phyloP scores from a whole-genome alignment of 2,888 invertebrate species.

The Xestia c-nigrum region DNA sequence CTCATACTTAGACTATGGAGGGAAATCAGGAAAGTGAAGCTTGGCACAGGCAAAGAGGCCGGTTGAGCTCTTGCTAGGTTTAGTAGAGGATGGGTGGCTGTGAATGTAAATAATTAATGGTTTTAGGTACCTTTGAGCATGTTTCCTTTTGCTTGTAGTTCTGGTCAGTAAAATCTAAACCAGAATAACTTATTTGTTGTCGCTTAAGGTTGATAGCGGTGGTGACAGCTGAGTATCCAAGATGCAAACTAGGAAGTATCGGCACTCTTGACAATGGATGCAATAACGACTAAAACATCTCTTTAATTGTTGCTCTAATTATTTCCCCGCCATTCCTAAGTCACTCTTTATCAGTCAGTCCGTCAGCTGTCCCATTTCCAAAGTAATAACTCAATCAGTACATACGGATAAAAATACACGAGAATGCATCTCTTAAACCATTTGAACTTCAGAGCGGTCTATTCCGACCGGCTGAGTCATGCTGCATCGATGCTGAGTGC shows the following conservation, averaged over 20 bases:
- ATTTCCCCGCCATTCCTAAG: background rate
- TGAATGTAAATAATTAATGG: background rate
- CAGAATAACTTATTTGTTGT: background rate
- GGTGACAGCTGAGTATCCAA: background rate
- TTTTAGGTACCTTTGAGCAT: background rate
- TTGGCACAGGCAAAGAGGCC: background rate
- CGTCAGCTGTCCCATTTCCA: slow-evolving; percentile 20
- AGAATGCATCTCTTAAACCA: slow-evolving; percentile 57
- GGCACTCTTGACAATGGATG: background rate
- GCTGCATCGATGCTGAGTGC: slow-evolving; percentile 66
- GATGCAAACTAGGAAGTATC: background rate
- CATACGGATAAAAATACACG: slow-evolving; percentile 39
- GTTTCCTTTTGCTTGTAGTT: background rate
- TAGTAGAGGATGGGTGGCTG: background rate
- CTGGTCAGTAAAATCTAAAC: background rate
- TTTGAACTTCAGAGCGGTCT: slow-evolving; percentile 70
- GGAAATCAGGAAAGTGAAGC: background rate
- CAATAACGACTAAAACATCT: background rate
- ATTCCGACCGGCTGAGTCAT: slow-evolving; percentile 67
- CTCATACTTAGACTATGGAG: background rate
- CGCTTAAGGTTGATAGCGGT: background rate
- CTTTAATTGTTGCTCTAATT: background rate
- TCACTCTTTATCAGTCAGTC: slow-evolving; percentile 1
- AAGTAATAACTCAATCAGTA: slow-evolving; percentile 41
- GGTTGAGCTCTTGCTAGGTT: too few relatives aligned